Base-by-base conservation (phyloP, 2,113 vertebrate species). In the Pseudonaja textilis region DNA sequence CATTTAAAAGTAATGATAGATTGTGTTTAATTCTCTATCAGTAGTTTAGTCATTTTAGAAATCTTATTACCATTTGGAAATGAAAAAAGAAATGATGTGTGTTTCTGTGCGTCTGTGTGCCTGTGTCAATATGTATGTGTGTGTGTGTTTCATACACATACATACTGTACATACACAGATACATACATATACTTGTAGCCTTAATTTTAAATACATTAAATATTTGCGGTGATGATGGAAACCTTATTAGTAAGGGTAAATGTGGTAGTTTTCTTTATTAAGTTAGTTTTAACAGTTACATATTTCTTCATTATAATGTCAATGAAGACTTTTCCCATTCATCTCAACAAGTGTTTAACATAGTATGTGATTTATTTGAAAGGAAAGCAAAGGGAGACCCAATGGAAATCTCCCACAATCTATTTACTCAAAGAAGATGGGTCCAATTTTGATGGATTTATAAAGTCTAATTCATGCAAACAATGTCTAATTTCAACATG, bases 401-500 rank as follows among this genome's bases (percentile, higher is more conserved):
- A 96, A 92, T 94, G 95, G 93, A 87, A 90, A 54, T 45, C n/a
- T 52, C 81, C 56, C 74, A 52, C 56, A 50, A 85, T 90, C 11
- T 93, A 96, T 96, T 96, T 96, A 96, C 96, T 96, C 95, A 92
- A 96, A 96, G 87, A 95, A 94, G 94, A 90, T 92, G 1, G 16
- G 59, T 95, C 95, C 94, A 92, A 1, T 42, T 91, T 90, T 95
- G 95, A 64, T 95, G 94, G 94, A 93, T 95, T 95, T 92, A 45
- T 94, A 95, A 54, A 96, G 94, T 93, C 93, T 93, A 61, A 90
- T 92, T 94, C 92, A 90, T 95, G 95, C 88, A 96, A 96, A 97
- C 91, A 92, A 95, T 96, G 96, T 96, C 96, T 97, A 93, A 98
- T 94, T 97, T 93, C 96, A 95, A 96, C 95, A 96, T 93, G 95